A percentile compares a stretch with the other conserved stretches of the same genome.
phyloP scores from a whole-genome alignment of 2,113 vertebrate genomes.

The Pseudopodoces humilis region DNA sequence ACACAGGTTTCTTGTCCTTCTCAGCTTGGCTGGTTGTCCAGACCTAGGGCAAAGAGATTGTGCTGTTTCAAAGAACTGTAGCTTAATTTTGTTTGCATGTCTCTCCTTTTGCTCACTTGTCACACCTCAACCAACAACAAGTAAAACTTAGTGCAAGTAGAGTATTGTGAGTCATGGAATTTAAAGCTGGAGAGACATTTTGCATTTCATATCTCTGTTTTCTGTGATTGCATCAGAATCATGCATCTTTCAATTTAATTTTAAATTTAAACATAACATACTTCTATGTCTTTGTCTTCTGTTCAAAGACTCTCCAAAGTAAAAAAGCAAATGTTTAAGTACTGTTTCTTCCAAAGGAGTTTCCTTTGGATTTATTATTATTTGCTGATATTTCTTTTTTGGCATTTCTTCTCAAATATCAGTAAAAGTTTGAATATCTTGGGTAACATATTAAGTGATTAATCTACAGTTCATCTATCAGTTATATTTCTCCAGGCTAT shows the following conservation, averaged over 20 bases:
- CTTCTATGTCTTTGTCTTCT: not conserved
- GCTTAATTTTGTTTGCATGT: not conserved
- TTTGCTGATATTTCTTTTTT: not conserved
- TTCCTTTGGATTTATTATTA: not conserved
- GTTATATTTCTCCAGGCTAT: not conserved
- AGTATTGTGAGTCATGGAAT: not conserved
- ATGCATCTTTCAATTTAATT: not conserved
- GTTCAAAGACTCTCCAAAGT: not conserved
- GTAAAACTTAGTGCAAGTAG: not conserved
- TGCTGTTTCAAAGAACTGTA: not conserved
- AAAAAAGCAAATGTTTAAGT: not conserved
- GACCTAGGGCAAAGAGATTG: not conserved
- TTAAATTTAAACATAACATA: not conserved
- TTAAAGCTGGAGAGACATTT: not conserved
- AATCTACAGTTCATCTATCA: not conserved
- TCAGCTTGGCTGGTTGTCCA: not conserved
- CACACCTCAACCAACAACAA: not conserved
- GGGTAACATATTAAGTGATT: not conserved
- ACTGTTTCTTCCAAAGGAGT: too few species aligned
- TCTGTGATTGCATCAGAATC: not conserved
- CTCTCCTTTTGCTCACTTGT: not conserved
- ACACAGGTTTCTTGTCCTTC: not conserved
- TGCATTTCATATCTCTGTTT: not conserved
- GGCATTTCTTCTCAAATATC: not conserved
- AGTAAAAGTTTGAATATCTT: not conserved